Base-by-base conservation (phyloP, 2,888 invertebrate species). In the Pristionchus mayeri region DNA sequence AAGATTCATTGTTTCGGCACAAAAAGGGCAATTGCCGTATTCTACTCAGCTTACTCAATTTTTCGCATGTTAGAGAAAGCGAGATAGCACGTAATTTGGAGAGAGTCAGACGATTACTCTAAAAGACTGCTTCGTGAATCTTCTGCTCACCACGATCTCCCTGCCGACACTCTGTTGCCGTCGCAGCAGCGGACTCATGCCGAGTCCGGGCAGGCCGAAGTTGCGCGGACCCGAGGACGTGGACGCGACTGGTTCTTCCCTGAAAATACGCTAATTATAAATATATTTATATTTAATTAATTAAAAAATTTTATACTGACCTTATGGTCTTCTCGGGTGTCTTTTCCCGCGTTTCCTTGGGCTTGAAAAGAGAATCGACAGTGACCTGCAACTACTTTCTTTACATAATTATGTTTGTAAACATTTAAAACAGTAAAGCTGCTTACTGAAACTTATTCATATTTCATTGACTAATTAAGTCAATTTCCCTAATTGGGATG, bases 281-380 rank as follows among this genome's bases (percentile, higher is more conserved):
- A 21, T 18, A 30, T 63, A 54, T 16, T 63, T 63, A 34, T 21
- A 37, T 2, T 40, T 67, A 67, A 34, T 7, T 67, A 67, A 18
- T 6, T 71, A 71, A n/a, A 11, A 40, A 13, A 34, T 63, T 34
- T 63, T 34, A 27, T 0, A 30, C 63, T 3, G 6, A 71, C 71
- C 37, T 34, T 3, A 44, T 34, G 1, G 71, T 71, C 40, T 30
- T 21, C 24, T 71, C 71, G 0, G 71, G 71, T 3, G 71, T 71
- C 6, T 24, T 21, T 21, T 71, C 54, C 21, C 54, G 16, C n/a
- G 21, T 54, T 54, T 54, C 71, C 71, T 86, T 86, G 16, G 86
- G 30, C 84, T 89, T 89, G 85, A 89, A 89, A 24, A 89, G 50
- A 3, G 89, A 89, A 11, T 89, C 89, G 4, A 89, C 88, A 3